Evolutionary conservation across 2,888 invertebrate species (phyloP).

Genomic region (Melinopterus prodromus): DNA sequence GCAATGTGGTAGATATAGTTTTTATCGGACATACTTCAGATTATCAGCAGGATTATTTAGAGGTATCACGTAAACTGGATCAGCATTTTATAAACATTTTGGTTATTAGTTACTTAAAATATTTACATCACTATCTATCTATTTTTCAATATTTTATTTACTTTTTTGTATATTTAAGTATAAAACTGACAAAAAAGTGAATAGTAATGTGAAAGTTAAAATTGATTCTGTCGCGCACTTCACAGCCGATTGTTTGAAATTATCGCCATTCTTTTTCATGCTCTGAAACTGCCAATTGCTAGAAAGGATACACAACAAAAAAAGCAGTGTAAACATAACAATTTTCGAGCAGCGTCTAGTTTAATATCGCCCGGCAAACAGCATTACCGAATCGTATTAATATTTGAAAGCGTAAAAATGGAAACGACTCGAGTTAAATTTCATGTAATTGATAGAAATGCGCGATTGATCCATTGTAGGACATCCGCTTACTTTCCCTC

Average conservation of each 20-base stretch:
- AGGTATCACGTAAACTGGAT: too few species aligned
- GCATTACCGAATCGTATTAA: neutral
- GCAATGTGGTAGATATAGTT: too few species aligned
- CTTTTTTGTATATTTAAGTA: too few species aligned
- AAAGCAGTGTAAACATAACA: neutral
- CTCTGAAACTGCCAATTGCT: neutral
- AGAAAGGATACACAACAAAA: neutral
- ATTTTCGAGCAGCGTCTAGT: neutral
- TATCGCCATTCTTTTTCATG: neutral
- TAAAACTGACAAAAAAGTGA: neutral
- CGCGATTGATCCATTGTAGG: neutral
- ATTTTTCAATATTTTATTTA: too few species aligned
- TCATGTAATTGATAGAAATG: neutral
- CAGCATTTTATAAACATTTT: too few species aligned
- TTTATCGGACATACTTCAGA: too few species aligned
- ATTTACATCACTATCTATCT: too few species aligned
- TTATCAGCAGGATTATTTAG: too few species aligned
- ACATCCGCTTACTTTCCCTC: neutral
- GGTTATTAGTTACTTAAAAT: too few species aligned
- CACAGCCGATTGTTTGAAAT: neutral
- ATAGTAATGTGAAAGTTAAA: neutral
- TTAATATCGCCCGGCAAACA: neutral
- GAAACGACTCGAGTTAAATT: neutral
- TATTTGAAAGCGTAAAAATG: conserved; percentile 4
- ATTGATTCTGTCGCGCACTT: neutral